phyloP scores from a whole-genome alignment of 1,140 invertebrate genomes.

The Hylaeus volcanicus region DNA sequence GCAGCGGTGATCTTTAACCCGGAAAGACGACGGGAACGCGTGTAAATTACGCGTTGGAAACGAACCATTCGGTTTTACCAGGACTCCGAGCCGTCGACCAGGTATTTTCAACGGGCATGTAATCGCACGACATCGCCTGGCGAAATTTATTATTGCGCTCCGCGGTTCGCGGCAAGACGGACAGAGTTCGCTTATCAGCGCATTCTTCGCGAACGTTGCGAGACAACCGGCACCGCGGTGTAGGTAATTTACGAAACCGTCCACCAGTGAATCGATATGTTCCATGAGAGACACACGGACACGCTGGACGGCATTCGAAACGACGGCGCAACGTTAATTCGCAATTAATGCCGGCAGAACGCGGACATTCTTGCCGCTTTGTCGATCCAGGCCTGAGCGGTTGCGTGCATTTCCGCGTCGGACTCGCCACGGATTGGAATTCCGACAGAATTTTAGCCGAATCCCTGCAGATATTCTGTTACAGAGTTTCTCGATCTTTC shows the following conservation, averaged over 20 bases:
- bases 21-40: slow-evolving; percentile 16
- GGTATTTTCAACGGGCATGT: slow-evolving; percentile 45
- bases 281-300: not conserved
- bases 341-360: slow-evolving; percentile 4
- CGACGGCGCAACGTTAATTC: slow-evolving; percentile 4
- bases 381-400: not conserved
- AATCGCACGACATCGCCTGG: slow-evolving; percentile 19
- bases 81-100: not conserved
- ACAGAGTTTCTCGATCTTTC: too few species aligned
- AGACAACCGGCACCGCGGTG: not conserved
- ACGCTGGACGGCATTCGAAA: slow-evolving; percentile 8
- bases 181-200: slow-evolving; percentile 31
- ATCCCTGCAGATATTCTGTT: too few species aligned
- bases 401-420: not conserved
- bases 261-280: slow-evolving; percentile 14
- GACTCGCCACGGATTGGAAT: not conserved
- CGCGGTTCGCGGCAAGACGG: slow-evolving; percentile 25
- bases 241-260: slow-evolving; percentile 26
- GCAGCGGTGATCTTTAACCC: slow-evolving; percentile 13
- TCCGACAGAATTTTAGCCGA: too few species aligned
- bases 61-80: slow-evolving; percentile 43
- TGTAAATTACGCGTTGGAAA: slow-evolving; percentile 44
- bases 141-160: slow-evolving; percentile 52
- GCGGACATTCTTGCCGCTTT: not conserved
- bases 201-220: slow-evolving; percentile 35